phyloP scores from a whole-genome alignment of 1,140 invertebrate species.

The Telenomus remus region DNA sequence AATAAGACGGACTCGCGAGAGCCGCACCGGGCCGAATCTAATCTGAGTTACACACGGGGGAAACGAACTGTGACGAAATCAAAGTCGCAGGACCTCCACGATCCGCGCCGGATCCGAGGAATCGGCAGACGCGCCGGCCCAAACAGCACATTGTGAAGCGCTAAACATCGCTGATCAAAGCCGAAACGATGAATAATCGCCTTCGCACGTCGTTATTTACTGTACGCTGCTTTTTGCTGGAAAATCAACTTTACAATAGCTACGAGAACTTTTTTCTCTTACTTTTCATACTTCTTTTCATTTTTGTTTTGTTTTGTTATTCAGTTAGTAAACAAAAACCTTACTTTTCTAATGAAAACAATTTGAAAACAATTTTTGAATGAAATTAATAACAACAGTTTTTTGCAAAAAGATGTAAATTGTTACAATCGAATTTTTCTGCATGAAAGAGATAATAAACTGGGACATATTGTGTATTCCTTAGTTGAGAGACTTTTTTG shows the following conservation, averaged over 20 bases:
- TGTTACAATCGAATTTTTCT: too few species aligned
- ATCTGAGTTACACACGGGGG: constrained; percentile 52
- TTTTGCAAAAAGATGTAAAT: too few species aligned
- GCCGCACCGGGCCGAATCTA: constrained; percentile 56
- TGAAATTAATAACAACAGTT: too few species aligned
- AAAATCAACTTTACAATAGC: constrained; percentile 6
- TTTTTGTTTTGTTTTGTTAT: too few species aligned
- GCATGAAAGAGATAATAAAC: too few species aligned
- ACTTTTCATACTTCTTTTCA: too few species aligned
- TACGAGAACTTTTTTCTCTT: too few species aligned
- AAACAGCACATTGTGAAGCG: constrained; percentile 40
- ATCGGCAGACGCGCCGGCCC: constrained; percentile 34
- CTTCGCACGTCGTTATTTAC: constrained; percentile 51
- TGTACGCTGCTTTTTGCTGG: constrained; percentile 18
- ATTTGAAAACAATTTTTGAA: too few species aligned
- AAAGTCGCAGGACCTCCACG: constrained; percentile 56
- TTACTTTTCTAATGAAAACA: too few species aligned
- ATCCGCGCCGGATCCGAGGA: constrained; percentile 41
- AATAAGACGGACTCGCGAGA: constrained; percentile 56
- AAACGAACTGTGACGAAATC: constrained; percentile 57
- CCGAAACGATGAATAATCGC: constrained; percentile 49
- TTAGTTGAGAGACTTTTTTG: too few species aligned
- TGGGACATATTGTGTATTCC: too few species aligned
- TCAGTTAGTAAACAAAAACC: too few species aligned
- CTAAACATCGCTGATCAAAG: constrained; percentile 44